Base-by-base conservation (phyloP, 2,113 vertebrate genomes). In the Triplophysa dalaica region DNA sequence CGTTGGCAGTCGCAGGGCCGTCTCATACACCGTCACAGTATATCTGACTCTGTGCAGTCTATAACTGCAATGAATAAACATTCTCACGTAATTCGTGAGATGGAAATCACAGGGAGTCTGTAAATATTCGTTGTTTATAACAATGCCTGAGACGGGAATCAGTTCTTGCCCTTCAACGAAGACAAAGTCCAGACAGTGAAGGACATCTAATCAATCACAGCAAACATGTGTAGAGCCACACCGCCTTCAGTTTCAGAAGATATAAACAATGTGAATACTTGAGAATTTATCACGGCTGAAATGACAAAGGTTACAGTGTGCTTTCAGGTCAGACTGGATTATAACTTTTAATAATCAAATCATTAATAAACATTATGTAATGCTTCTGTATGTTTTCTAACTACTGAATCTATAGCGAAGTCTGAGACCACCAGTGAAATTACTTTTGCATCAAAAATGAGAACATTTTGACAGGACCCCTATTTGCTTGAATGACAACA, bases 61-160 rank as follows among this genome's bases (percentile, higher is more conserved):
- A 50, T 50, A n/a, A 21, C 13, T 54, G 64, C 21, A 17, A 24
- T 14, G 8, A 13, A 33, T 43, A 45, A 56, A 45, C 16, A 24
- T 17, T 50, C 9, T 64, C 14, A 2, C 22, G 50, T 50, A 60
- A 78, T 11, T 41, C 21, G 33, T 17, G 24, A 45, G 50, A 68
- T 75, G 26, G 16, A 78, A 89, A 83, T 88, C 86, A 85, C 83
- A 86, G 77, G 76, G 77, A 87, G 89, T 65, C 81, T 86, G 85
- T 91, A 88, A 89, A 91, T 89, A 89, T 88, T 88, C 87, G 84
- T 91, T 90, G 89, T 91, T 91, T 89, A 89, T 92, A 86, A 90
- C 89, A 83, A 80, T 54, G n/a, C 73, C 48, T 61, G 24, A 67
- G 16, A 16, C 16, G 38, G 50, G 48, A 88, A 90, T 88, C 86